Evolutionary conservation across 2,797 vertebrate genomes (phyloP).

Genomic region (Pelochelys cantorii): DNA sequence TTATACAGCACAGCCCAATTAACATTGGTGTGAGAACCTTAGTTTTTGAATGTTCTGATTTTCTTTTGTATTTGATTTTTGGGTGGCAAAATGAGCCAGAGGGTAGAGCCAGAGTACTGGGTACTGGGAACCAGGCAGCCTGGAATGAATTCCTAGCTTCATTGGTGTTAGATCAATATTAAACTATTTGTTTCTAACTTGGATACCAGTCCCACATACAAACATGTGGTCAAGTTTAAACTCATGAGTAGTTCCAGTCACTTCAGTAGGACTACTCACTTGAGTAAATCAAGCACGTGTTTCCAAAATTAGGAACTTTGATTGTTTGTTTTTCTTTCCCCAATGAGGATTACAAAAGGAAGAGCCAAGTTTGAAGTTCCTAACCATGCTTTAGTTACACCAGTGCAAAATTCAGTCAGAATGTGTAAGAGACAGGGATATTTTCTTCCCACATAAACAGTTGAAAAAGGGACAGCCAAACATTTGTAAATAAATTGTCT

Average conservation of each 20-base stretch:
- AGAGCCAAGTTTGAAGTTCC: not conserved
- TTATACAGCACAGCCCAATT: not conserved
- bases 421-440: not conserved
- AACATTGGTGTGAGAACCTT: not conserved
- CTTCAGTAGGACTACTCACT: too few relatives aligned
- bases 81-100: not conserved
- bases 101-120: not conserved
- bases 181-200: too few relatives aligned
- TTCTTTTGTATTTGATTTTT: not conserved
- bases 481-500: not conserved
- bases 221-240: too few relatives aligned
- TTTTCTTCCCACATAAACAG: not conserved
- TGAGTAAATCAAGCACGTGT: too few relatives aligned
- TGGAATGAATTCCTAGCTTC: too few relatives aligned
- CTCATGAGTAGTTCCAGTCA: too few relatives aligned
- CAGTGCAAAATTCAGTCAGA: not conserved
- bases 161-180: too few relatives aligned
- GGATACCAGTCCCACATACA: too few relatives aligned
- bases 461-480: not conserved
- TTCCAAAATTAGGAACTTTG: too few relatives aligned
- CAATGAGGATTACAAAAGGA: not conserved
- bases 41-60: not conserved
- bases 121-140: not conserved
- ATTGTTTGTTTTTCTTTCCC: too few relatives aligned
- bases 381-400: not conserved